Percentiles rank a stretch among this genome's conserved stretches.
Conservation (phyloP, 2,113 vertebrate species). For the Xenopus tropicalis region UCB_Xtro_10.0 CM004445.2:93723001-93723500, state of each 20-base stretch:
- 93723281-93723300: conserved; percentile 23
- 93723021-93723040: too few species aligned
- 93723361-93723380: conserved; percentile 30
- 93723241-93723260: conserved; percentile 18
- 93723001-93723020: too few species aligned
- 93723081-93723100: too few species aligned
- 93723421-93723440: conserved; percentile 3
- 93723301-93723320: conserved; percentile 6
- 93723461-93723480: not conserved
- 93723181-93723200: conserved; percentile 13
- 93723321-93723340: conserved; percentile 27
- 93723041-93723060: too few species aligned
- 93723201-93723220: conserved; percentile 11
- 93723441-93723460: not conserved
- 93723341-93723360: conserved; percentile 17
- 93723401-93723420: not conserved
- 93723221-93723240: conserved; percentile 8
- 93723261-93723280: conserved; percentile 32
- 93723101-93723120: too few species aligned
- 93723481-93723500: not conserved
- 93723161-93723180: not conserved
- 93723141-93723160: not conserved
- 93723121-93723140: not conserved
- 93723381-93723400: conserved; percentile 8
- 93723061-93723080: too few species aligned